Evolutionary conservation across 2,888 invertebrate species (phyloP), one percentile per base, ranked within the genome.

Genomic region (Penaeus monodon): DNA sequence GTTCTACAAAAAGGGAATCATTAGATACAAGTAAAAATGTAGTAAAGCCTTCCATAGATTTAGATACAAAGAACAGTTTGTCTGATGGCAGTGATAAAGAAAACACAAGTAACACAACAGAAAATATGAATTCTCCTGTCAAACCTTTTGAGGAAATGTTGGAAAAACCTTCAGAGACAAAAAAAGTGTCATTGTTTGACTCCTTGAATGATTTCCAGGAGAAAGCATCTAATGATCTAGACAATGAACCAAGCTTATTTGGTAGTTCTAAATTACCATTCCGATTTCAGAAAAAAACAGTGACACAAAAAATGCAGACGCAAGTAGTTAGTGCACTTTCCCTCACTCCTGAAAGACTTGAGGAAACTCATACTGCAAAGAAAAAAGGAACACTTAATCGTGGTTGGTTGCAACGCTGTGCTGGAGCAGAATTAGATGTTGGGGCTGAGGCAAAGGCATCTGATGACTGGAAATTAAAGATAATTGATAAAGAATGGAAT

Each of bases 381-480:
- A 83, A 74, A 65, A 57, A 73, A 33, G 29, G 63, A 10, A 66
- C 64, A n/a, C 74, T 87, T 10, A 83, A 87, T 66, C 83, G 27
- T 24, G 88, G 81, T 10, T 88, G 88, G 88, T 57, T 88, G 57
- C 57, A 57, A 10, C 84, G 88, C 24, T 84, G 80, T 33, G 80
- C 84, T 29, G 88, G 76, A 10, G 66, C 70, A 33, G 66, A 80
- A 7, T 1, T 76, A 29, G 29, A 33, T 38, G 65, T 63, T 12
- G 70, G 65, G 7, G 27, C 38, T 10, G 38, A 20, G 17, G 80
- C 44, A 65, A 27, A 38, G 38, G 73, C 80, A 38, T 63, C 73
- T 66, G 86, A 87, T 8, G 63, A 33, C 49, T 87, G 86, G 86
- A 87, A 83, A 29, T 83, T 87, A 83, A 87, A 74, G 49, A 14